Percentiles rank a stretch among this genome's conserved stretches.
Evolutionary conservation across 2,113 vertebrate species (phyloP).

Genomic region (Pelmatolapia mariae): DNA sequence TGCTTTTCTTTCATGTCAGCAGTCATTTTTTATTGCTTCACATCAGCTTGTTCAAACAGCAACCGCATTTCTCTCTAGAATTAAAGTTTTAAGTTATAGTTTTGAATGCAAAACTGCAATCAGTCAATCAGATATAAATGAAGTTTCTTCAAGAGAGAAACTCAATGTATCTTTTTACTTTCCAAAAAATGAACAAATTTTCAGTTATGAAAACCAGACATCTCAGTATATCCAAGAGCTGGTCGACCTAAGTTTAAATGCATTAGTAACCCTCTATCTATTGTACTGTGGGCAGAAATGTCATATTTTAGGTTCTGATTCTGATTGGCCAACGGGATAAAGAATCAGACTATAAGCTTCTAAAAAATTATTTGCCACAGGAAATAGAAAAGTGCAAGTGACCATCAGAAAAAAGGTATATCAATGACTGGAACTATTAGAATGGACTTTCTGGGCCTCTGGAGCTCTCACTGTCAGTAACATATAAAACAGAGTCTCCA

Average conservation of each 20-base stretch:
- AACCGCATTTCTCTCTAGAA: neutral
- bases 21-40: neutral
- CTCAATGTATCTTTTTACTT: accelerated
- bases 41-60: neutral
- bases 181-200: neutral
- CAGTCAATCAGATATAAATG: neutral
- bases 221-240: neutral
- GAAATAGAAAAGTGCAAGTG: neutral
- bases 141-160: neutral
- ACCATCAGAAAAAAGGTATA: neutral
- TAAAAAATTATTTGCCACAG: neutral
- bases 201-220: neutral
- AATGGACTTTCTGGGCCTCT: neutral
- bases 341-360: neutral
- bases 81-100: neutral
- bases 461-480: neutral
- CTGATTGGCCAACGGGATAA: neutral
- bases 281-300: neutral
- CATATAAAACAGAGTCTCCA: neutral
- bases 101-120: neutral
- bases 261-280: neutral
- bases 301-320: neutral
- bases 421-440: neutral
- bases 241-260: neutral
- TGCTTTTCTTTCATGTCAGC: conserved; percentile 1